These are phyloP conservation scores for Otolemur garnettii DNA, from an alignment of 2,113 vertebrate species.

Conservation along the genomic window DNA sequence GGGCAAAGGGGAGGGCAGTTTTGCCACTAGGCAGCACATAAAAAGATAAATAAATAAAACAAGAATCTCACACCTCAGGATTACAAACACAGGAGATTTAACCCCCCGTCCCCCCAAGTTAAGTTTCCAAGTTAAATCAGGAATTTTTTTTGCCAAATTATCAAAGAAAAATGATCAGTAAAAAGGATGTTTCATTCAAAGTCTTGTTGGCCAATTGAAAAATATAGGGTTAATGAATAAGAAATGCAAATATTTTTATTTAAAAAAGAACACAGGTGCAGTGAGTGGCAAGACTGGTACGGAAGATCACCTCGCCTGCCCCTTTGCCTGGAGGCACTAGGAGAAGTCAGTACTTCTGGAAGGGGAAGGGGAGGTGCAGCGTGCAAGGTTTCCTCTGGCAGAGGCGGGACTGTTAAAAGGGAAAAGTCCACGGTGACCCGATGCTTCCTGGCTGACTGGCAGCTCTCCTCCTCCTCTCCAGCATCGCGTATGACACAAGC, in stretches of 20 bases:
- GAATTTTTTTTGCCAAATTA: background rate
- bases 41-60: background rate
- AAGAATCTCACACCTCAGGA: background rate
- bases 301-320: constrained; percentile 82
- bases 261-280: constrained; percentile 65
- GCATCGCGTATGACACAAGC: constrained; percentile 87
- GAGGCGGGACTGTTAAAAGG: constrained; percentile 90
- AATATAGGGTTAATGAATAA: background rate
- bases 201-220: background rate
- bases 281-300: constrained; percentile 83
- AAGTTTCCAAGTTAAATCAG: constrained; percentile 19
- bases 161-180: background rate
- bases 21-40: constrained; percentile 85
- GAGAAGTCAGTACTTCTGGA: constrained; percentile 86
- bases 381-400: constrained; percentile 88
- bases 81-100: background rate
- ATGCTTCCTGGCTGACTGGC: constrained; percentile 88
- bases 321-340: constrained; percentile 79
- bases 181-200: background rate
- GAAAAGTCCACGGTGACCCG: constrained; percentile 96
- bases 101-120: background rate
- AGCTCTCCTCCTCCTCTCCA: constrained; percentile 88
- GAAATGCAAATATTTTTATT: background rate
- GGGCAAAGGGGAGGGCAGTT: constrained; percentile 70
- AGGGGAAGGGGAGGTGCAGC: constrained; percentile 87